Base-by-base conservation (phyloP, 1,140 invertebrate species). In the Penaeus japonicus region DNA sequence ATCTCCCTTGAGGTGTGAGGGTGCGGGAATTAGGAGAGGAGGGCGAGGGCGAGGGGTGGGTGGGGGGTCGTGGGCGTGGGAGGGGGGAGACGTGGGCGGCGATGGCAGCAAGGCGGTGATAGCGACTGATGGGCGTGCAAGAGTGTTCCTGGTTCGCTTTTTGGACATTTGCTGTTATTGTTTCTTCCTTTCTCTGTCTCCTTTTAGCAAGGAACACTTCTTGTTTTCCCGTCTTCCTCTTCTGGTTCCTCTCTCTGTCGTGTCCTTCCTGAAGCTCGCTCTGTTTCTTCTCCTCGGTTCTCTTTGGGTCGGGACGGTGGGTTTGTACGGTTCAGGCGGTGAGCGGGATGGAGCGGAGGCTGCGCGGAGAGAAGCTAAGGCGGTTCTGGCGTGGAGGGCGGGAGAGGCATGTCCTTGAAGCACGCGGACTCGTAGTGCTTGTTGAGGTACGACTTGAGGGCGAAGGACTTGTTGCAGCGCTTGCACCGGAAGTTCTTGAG, bases 351-450 rank as follows among this genome's bases (percentile, higher is more conserved):
- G 81, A 35, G 87, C 32, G 39, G 57, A 62, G 57, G 57, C 81
- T 85, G 75, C 27, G 65, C 54, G 20, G 39, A 35, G 35, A 78
- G 54, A 30, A 70, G 47, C 84, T 75, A 59, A 18, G 55, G 53
- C 12, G 78, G 88, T 15, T 89, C 85, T 20, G 89, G 86, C 17
- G 85, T 82, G 53, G 89, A 84, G 55, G 89, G 80, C 17, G 89
- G 90, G 59, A 90, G 39, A 12, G 90, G 89, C 55, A 91, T 85
- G 78, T 90, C 84, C 90, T 95, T 95, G 91, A 95, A 94, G 92
- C 98, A 99, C 39, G 97, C 95, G 18, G 97, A 97, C 93, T 99
- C 98, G 91, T 97, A 94, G 93, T 99, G 98, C 93, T 99, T 99
- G 93, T 98, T 99, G 53, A 99, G 94, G 94, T 99, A 99, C 82